Percentiles rank a stretch among this genome's conserved stretches.
These are phyloP conservation scores for Nipponia nippon DNA, from an alignment of 2,113 vertebrate species.

Conservation along the genomic window DNA sequence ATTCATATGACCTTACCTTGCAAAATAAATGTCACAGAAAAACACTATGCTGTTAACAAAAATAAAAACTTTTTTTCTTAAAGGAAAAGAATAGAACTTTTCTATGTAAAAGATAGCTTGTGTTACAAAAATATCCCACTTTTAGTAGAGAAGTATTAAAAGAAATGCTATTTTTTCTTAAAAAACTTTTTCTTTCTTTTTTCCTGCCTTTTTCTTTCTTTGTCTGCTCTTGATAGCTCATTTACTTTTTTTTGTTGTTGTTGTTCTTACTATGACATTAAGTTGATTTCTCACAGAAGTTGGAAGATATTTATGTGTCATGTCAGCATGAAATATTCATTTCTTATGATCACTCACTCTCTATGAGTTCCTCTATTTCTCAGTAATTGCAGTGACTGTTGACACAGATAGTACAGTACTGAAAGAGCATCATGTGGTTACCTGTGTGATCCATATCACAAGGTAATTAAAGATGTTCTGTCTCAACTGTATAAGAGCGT, in stretches of 20 bases:
- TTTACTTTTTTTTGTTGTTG: neutral
- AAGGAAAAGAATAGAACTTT: neutral
- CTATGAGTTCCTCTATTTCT: neutral
- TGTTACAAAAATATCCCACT: neutral
- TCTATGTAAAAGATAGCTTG: neutral
- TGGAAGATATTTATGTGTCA: neutral
- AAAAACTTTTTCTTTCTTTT: neutral
- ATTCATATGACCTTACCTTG: neutral
- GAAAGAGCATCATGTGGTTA: neutral
- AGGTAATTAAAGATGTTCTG: neutral
- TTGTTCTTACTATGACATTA: neutral
- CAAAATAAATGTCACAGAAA: neutral
- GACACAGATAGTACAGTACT: neutral
- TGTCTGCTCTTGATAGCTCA: neutral
- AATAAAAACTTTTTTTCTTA: neutral
- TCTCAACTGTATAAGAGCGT: neutral
- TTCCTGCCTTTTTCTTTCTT: neutral
- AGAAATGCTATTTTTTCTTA: fast-evolving
- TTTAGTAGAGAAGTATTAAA: neutral
- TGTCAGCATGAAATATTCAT: neutral
- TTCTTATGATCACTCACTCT: neutral
- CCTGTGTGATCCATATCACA: neutral
- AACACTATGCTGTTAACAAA: neutral
- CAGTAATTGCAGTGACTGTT: neutral
- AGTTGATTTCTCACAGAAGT: neutral